These are phyloP conservation scores for Harmothoe impar DNA, from an alignment of 2,888 invertebrate species.

Conservation along the genomic window DNA sequence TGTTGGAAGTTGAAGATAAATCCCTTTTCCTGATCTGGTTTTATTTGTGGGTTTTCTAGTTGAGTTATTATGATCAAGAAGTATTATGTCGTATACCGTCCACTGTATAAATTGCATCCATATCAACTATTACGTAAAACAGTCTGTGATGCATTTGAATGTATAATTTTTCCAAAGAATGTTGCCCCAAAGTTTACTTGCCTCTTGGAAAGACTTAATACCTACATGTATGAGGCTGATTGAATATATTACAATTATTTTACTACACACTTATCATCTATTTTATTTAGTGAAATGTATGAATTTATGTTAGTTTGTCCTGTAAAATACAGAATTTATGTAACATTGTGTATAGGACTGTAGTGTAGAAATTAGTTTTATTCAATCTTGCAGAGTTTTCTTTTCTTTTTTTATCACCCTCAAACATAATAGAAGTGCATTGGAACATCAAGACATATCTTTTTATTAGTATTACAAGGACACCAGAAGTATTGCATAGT, in stretches of 20 bases:
- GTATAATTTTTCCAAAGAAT: neutral
- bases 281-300: neutral
- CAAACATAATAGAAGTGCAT: no score
- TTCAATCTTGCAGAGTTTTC: no score
- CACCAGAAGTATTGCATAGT: neutral
- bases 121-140: neutral
- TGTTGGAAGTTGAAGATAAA: neutral
- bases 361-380: no score
- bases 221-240: neutral
- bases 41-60: neutral
- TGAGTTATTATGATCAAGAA: neutral
- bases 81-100: conserved; percentile 3
- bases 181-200: neutral
- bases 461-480: neutral
- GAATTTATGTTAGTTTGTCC: neutral
- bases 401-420: no score
- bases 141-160: conserved; percentile 10
- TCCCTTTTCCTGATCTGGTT: neutral
- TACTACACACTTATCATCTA: neutral
- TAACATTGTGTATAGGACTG: no score
- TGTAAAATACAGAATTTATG: no score
- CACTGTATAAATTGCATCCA: conserved; percentile 29
- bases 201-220: conserved; percentile 9
- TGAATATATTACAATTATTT: neutral
- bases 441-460: no score